Conservation (phyloP, 2,113 vertebrate species). For the Mustela nigripes region DNA sequence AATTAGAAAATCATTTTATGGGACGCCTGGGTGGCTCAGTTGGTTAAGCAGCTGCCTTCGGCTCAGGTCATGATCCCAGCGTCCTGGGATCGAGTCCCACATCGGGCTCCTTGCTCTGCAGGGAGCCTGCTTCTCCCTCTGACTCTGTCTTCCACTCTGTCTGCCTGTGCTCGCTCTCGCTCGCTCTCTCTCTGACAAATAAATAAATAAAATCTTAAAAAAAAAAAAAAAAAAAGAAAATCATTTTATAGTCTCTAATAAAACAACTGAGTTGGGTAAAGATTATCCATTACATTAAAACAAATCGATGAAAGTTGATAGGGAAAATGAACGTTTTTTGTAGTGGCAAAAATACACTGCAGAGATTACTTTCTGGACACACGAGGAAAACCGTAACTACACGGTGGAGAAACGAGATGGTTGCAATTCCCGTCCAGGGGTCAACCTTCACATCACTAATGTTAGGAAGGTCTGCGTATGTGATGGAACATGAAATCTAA, state of each 20-base stretch:
- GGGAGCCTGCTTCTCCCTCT: too few species aligned
- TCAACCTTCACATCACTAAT: not conserved
- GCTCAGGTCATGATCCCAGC: too few species aligned
- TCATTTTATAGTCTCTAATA: not conserved
- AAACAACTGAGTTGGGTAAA: not conserved
- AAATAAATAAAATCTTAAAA: too few species aligned
- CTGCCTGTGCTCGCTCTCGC: too few species aligned
- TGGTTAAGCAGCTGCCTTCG: too few species aligned
- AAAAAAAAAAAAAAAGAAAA: too few species aligned
- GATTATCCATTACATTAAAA: not conserved
- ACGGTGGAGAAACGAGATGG: not conserved
- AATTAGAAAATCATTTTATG: not conserved
- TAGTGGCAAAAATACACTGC: not conserved
- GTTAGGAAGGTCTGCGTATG: not conserved
- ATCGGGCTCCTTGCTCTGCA: too few species aligned
- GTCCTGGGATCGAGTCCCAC: too few species aligned
- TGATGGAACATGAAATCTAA: not conserved
- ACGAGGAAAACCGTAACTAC: not conserved
- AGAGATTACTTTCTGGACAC: not conserved
- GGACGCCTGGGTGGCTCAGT: too few species aligned
- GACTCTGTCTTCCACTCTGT: too few species aligned
- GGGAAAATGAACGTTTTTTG: not conserved
- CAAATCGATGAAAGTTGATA: not conserved
- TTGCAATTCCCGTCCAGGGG: too few species aligned
- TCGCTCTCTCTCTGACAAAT: too few species aligned